Percentiles rank a stretch among this genome's conserved stretches.
Evolutionary conservation across 2,888 invertebrate genomes (phyloP).

Genomic region (Nephrotoma appendiculata): DNA sequence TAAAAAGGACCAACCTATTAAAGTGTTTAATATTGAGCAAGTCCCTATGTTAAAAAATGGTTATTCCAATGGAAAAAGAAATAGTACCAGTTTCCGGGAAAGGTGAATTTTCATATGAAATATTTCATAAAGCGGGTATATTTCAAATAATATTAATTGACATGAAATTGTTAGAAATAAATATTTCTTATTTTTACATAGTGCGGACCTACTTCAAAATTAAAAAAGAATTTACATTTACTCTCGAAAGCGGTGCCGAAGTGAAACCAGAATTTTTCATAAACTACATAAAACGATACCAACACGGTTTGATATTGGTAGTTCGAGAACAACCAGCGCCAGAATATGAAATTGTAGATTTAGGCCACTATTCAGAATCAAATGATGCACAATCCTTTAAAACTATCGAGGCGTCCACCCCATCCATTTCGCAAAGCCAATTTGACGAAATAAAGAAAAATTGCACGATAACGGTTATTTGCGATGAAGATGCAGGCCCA

Average conservation of each 20-base stretch:
- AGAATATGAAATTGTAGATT: no score
- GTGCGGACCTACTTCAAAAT: background rate
- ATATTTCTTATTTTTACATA: background rate
- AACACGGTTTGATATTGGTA: background rate
- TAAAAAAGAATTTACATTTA: background rate
- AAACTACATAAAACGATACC: background rate
- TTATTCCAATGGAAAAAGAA: no score
- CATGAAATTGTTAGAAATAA: no score
- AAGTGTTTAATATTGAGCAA: background rate
- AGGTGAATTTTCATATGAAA: background rate
- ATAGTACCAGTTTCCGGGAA: background rate
- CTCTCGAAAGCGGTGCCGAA: background rate
- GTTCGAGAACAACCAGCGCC: background rate
- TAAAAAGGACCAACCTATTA: no score
- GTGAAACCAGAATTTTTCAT: background rate
- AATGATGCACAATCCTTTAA: no score
- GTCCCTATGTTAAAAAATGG: background rate
- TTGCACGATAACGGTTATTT: no score
- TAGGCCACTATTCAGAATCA: no score
- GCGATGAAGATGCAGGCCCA: no score
- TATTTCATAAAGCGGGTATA: background rate
- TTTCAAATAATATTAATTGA: background rate
- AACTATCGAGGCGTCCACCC: no score
- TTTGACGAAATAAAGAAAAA: no score
- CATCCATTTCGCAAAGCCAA: no score